phyloP scores from a whole-genome alignment of 1,140 invertebrate genomes.

The Cydia pomonella region DNA sequence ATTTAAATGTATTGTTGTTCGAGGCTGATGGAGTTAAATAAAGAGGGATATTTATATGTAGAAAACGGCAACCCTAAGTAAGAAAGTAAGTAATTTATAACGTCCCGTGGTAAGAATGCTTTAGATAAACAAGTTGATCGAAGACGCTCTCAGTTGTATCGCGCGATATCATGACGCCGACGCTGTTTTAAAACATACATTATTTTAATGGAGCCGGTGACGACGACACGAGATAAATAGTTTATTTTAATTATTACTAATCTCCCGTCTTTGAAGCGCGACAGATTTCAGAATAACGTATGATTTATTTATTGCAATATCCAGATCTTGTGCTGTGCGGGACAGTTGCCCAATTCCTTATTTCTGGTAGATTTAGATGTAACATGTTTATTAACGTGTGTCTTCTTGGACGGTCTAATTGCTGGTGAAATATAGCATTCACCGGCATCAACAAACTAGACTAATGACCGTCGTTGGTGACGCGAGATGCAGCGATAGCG shows the following conservation, averaged over 20 bases:
- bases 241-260: slow-evolving; percentile 33
- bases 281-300: slow-evolving; percentile 1
- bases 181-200: slow-evolving; percentile 57
- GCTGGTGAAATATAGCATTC: slow-evolving; percentile 42
- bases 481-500: slow-evolving; percentile 42
- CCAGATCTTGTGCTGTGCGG: neutral
- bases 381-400: slow-evolving; percentile 33
- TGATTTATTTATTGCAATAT: slow-evolving; percentile 23
- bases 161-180: slow-evolving; percentile 40
- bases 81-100: slow-evolving; percentile 48
- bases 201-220: slow-evolving; percentile 56
- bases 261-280: neutral
- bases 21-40: neutral
- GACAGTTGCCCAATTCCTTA: slow-evolving; percentile 17
- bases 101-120: slow-evolving; percentile 44
- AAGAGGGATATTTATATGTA: slow-evolving; percentile 17
- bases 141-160: slow-evolving; percentile 51
- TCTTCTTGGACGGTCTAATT: slow-evolving; percentile 40
- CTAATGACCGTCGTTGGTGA: slow-evolving; percentile 39
- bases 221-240: slow-evolving; percentile 42
- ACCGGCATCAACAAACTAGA: slow-evolving; percentile 29
- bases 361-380: slow-evolving; percentile 22
- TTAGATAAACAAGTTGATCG: slow-evolving; percentile 58
- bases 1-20: slow-evolving; percentile 8
- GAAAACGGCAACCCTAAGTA: slow-evolving; percentile 45